Evolutionary conservation across 2,888 invertebrate species (phyloP), one percentile per base, ranked within the genome.

Genomic region (Nemoura dubitans): DNA sequence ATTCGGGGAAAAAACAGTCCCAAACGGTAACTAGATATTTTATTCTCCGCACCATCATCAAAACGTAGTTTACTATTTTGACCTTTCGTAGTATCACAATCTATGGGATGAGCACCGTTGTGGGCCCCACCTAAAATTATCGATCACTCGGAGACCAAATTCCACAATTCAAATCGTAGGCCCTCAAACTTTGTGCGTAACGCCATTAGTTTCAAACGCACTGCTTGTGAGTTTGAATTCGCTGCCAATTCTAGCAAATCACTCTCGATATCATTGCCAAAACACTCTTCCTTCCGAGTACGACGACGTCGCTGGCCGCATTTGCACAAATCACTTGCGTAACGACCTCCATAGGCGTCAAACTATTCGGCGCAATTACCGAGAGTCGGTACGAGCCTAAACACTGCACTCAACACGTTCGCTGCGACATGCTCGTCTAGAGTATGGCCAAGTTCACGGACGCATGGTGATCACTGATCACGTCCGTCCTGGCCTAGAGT

Each of bases 41-140:
- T 59, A 36, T 59, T 59, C 2, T 59, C 59, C 59, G 59, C 21
- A 7, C 14, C 59, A 59, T 59, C 59, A 59, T 59, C 59, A 59
- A 59, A 21, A 59, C 14, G 21, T 59, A 21, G 16, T 59, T 59
- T 59, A 59, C 59, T 59, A 14, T 59, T 59, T 59, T 59, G 59
- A 59, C 59, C 59, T 59, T 21, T 59, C 59, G 14, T 16, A 59
- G 21, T 59, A 59, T 21, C 16, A 14, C 14, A 59, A 59, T 21
- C 59, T 59, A 21, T 21, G 59, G 10, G 10, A 59, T 59, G 21
- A 7, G 36, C 3, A 59, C 10, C 3, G 14, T 59, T 21, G 59
- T 59, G 3, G 59, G 59, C 59, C 59, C 59, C 59, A 59, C 59
- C 59, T 59, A 59, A 59, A 59, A 59, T 59, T 59, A 59, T 59